phyloP scores from a whole-genome alignment of 2,888 invertebrate genomes.

The Scelioninae gen. 2 region DNA sequence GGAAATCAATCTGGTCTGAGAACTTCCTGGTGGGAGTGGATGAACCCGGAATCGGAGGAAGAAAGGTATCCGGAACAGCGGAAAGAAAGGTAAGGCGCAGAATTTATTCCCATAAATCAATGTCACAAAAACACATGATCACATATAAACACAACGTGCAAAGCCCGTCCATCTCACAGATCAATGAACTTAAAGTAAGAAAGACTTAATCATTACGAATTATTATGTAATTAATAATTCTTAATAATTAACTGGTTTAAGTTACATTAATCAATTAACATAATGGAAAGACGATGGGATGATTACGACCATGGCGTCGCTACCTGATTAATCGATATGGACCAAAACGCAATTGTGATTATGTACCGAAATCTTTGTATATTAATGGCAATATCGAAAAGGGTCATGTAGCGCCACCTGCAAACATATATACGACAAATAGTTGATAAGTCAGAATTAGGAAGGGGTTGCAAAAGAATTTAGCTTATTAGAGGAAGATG shows the following conservation, averaged over 20 bases:
- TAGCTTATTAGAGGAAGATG: conserved; percentile 36
- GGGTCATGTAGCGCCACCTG: conserved; percentile 42
- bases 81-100: conserved; percentile 38
- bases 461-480: conserved; percentile 2
- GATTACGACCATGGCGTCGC: conserved; percentile 33
- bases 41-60: conserved; percentile 24
- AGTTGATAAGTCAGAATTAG: conserved; percentile 18
- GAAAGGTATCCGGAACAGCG: too few species aligned
- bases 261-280: conserved; percentile 47
- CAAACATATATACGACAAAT: conserved; percentile 11
- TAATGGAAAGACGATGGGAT: conserved; percentile 41
- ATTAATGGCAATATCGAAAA: background rate
- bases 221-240: conserved; percentile 51
- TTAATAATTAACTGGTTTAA: conserved; percentile 45
- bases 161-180: conserved; percentile 37
- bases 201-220: conserved; percentile 45
- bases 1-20: conserved; percentile 61
- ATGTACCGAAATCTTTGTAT: background rate
- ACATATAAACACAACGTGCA: conserved; percentile 14
- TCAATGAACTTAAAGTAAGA: conserved; percentile 38
- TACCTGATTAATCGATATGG: conserved; percentile 32
- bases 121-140: conserved; percentile 9
- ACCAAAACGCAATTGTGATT: background rate
- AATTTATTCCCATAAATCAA: background rate
- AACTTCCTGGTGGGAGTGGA: conserved; percentile 29